Conservation (phyloP, 2,888 invertebrate species). For the Euplexia lucipara region DNA sequence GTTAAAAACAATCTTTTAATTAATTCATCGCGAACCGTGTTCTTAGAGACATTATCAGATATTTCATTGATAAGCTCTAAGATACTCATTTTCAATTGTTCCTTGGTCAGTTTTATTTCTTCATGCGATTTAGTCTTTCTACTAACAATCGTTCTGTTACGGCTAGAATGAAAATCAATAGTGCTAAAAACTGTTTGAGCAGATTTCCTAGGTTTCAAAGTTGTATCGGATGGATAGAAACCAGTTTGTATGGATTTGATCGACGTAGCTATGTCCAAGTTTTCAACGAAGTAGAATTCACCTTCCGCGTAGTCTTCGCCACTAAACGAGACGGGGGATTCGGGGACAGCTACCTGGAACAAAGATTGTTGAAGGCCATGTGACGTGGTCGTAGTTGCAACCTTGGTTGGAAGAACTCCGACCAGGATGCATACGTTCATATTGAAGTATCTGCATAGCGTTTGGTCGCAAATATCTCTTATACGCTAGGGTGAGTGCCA, state of each 20-base stretch:
- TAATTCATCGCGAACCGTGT: slow-evolving; percentile 54
- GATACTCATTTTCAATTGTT: slow-evolving; percentile 63
- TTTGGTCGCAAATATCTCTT: too few relatives aligned
- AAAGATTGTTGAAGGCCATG: slow-evolving; percentile 31
- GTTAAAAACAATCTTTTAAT: slow-evolving; percentile 52
- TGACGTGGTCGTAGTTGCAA: too few relatives aligned
- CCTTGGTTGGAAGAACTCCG: too few relatives aligned
- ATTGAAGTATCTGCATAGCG: too few relatives aligned
- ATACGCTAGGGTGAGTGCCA: too few relatives aligned
- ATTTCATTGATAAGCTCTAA: slow-evolving; percentile 66
- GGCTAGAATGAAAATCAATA: slow-evolving; percentile 51
- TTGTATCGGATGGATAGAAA: slow-evolving; percentile 38
- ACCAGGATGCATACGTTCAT: too few relatives aligned
- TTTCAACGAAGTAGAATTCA: slow-evolving; percentile 53
- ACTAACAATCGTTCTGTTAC: slow-evolving; percentile 20
- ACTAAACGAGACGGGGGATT: slow-evolving; percentile 65
- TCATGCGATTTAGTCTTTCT: slow-evolving; percentile 75
- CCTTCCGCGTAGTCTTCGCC: slow-evolving; percentile 54
- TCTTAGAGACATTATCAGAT: slow-evolving; percentile 56
- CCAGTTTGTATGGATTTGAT: slow-evolving; percentile 66
- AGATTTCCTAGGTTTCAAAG: slow-evolving; percentile 60
- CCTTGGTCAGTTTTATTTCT: slow-evolving; percentile 62
- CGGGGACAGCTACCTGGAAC: slow-evolving; percentile 79
- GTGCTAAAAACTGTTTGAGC: slow-evolving; percentile 71
- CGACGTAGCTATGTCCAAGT: slow-evolving; percentile 31